Evolutionary conservation across 1,140 invertebrate species (phyloP), one percentile per base, ranked within the genome.

Genomic region (Delia radicum): DNA sequence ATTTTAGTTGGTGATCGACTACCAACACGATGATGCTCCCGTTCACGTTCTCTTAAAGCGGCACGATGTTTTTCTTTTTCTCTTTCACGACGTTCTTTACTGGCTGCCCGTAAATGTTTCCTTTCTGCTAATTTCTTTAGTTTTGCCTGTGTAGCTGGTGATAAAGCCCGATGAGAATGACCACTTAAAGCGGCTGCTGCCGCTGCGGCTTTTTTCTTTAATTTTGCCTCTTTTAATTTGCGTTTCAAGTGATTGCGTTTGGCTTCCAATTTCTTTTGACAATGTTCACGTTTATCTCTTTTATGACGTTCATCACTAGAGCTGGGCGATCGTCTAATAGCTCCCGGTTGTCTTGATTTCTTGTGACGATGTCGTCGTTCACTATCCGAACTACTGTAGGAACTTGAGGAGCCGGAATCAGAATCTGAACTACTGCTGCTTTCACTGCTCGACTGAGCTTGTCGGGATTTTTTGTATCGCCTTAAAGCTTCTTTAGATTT

Each of bases 211-310:
- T 82, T 78, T 63, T 85, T 85, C 72, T 85, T 85, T 2, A 85
- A 78, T 0, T 84, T 80, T 0, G 84, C 84, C 74, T 85, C 84
- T 55, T 85, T 85, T 0, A 85, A 46, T 46, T 85, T 85, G 1
- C 84, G 81, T 75, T 85, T 85, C 2, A 85, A 75, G 42, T 85
- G 84, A 78, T 82, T 83, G 4, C 82, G 79, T 61, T 85, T 85
- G 12, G 84, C 84, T 46, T 85, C 84, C 63, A 85, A 67, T 29
- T 85, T 85, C 73, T 84, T 85, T 27, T 85, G 84, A 3, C 81
- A 82, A 74, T 84, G 82, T 31, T 85, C 79, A 8, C 79, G 73
- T 28, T 83, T 83, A 37, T 85, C 82, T 3, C 84, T 78, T 37
- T 85, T 85, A 0, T 84, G 81, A 2, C 81, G 78, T 37, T 85